Base-by-base conservation (phyloP, 2,888 invertebrate species). In the Zeuzera pyrina region DNA sequence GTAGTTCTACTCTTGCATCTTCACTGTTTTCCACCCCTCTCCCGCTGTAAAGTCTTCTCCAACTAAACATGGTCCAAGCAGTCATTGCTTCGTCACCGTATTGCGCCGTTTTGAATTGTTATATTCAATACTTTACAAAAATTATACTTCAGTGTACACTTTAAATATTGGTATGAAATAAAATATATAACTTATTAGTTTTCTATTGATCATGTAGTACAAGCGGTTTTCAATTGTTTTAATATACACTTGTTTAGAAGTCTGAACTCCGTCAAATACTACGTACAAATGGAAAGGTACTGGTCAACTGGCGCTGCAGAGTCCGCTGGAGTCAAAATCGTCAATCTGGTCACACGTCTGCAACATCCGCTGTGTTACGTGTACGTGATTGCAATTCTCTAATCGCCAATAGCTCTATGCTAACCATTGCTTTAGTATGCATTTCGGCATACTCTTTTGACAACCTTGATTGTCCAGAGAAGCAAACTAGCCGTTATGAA, bases 21-120 rank as follows among this genome's bases (percentile, higher is more conserved):
- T 81, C 83, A 12, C 46, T 52, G 6, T 41, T 54, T 27, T 76
- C 78, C 3, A 47, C 61, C 10, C 58, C 54, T 42, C 60, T 63
- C 7, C 74, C 70, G 36, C 52, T 79, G 52, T 81, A 81, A 25
- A 81, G 50, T 49, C 83, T 57, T 44, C 83, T 60, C 83, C 83
- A 83, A 57, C 79, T 81, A 41, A 83, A 83, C 83, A 83, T 83
- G 29, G 83, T 83, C 83, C 83, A 83, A 31, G 83, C 83, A 41
- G 81, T 83, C 83, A 81, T 83, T 35, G 83, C 78, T 54, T 78
- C 57, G 65, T 79, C 71, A 37, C 83, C 83, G 78, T 83, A 81
- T 47, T 76, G 70, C 63, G 81, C 83, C 79, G 81, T 79, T 53
- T 73, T 78, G 64, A 35, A 28, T 19, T 33, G 29, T 14, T 12